Base-by-base conservation (phyloP, 2,113 vertebrate genomes). In the Equus quagga region DNA sequence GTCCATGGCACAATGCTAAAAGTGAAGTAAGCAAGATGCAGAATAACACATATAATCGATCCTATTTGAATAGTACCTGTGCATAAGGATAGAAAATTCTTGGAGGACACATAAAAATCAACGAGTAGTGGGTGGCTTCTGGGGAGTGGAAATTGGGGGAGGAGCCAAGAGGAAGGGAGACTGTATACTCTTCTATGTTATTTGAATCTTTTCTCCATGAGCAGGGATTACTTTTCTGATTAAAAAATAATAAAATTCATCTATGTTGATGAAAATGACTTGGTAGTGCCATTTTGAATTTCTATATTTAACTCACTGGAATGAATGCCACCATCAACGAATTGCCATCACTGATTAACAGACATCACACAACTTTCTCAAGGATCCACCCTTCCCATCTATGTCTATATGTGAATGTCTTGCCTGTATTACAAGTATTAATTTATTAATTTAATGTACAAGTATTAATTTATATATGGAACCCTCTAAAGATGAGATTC, bases 381-480 rank as follows among this genome's bases (percentile, higher is more conserved):
- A 17, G 2, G 54, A 33, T 8, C 64, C 75, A 13, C 26, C 11
- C 33, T 56, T 19, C 33, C 80, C 23, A 17, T 11, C 36, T n/a
- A 7, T 28, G 51, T 33, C n/a, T 7, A 3, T 2, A 1, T 0
- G 4, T 13, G 85, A 70, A 4, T 21, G 15, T 19, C 58, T 14
- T 58, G n/a, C 33, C 36, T 12, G 9, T 28, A 64, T 3, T 6
- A 14, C 23, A 65, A 8, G 44, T 9, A 24, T 7, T 41, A 7
- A 28, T 28, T 86, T 28, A 58, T 24, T 19, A 11, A 54, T 54
- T 54, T 54, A 54, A 14, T 14, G 2, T 6, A 12, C 23, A 65
- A 8, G 44, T 9, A 28, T 7, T 41, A 5, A 28, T 23, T 86
- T 49, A 44, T 5, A 14, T 31, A 36, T 8, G 2, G 23, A 62